Evolutionary conservation across 92 coral and sea anemone species (phyloP), one percentile per base, ranked within the genome.

Genomic region (Blastomussa wellsi): DNA sequence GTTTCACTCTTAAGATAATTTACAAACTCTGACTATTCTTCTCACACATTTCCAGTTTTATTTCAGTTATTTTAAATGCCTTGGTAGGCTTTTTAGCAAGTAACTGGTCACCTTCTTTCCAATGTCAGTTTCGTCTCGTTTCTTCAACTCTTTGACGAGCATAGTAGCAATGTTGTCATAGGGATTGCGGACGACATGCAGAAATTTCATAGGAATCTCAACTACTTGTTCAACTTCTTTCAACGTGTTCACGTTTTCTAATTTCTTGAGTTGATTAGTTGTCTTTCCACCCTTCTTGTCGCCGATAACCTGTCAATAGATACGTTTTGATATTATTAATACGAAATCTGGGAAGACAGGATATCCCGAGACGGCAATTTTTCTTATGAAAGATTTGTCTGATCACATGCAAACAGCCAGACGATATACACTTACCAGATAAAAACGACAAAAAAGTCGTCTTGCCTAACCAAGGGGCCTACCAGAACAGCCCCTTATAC

Each of bases 81-180:
- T 1, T 0, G 57, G 57, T 51, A 5, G 57, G 57, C 57, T 44
- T 22, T 4, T 22, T 4, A 57, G 10, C 1, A 24, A 57, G 7
- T 62, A 62, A 33, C 0, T 8, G 31, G 28, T 74, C 84, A 92
- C 94, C 93, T 86, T 84, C 8, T 64, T 83, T 20, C 82, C 82
- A 9, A 47, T 37, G 20, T 66, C 75, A 84, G 88, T 80, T n/a
- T 55, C 72, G 4, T n/a, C 55, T 24, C 93, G 87, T 32, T 86
- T 87, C 31, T 89, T 86, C 82, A 95, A 48, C 0, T 85, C 79
- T 68, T 95, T 85, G 26, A 94, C 90, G 16, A 94, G 44, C 98
- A 96, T 96, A 3, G 98, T 96, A 6, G 98, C 97, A 37, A 96
- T 94, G 84, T 96, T 96, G 78, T 96, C 98, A 81, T 86, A 94